Percentiles rank a stretch among this genome's conserved stretches.
phyloP scores from a whole-genome alignment of 2,797 vertebrate species.

The Phoxinus dragarum region DNA sequence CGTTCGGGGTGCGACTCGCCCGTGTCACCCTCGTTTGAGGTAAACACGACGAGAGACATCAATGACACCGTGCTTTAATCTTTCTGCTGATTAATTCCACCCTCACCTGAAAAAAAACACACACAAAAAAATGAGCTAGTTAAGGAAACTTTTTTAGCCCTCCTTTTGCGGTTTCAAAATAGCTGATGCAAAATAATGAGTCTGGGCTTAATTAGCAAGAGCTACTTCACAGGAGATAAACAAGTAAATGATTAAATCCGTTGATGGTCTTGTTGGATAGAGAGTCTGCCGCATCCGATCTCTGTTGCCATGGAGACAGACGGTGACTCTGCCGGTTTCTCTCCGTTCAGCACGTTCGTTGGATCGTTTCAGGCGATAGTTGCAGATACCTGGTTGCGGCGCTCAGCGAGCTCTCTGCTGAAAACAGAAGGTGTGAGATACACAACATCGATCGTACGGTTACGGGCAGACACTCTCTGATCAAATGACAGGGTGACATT shows the following conservation, averaged over 20 bases:
- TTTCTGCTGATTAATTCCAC: conserved; percentile 63
- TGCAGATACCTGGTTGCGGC: conserved; percentile 50
- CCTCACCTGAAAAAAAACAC: conserved; percentile 55
- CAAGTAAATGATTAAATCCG: conserved; percentile 67
- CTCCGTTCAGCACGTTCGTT: conserved; percentile 49
- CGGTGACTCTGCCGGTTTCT: conserved; percentile 50
- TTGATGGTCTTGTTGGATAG: conserved; percentile 57
- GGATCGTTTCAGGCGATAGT: conserved; percentile 53
- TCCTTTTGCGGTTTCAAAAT: conserved; percentile 55
- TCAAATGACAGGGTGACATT: conserved; percentile 62
- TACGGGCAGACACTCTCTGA: conserved; percentile 54
- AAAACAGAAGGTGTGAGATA: conserved; percentile 48
- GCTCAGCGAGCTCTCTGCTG: conserved; percentile 14
- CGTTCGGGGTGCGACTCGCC: conserved; percentile 25
- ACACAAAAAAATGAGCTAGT: conserved; percentile 30
- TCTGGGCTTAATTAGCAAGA: conserved; percentile 64
- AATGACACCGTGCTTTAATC: conserved; percentile 56
- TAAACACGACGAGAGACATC: conserved; percentile 56
- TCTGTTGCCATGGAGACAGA: conserved; percentile 68
- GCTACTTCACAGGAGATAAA: conserved; percentile 65
- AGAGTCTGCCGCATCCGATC: conserved; percentile 54
- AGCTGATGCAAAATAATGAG: conserved; percentile 68
- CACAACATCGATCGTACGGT: conserved; percentile 44
- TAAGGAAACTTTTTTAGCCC: conserved; percentile 52
- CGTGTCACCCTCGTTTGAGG: conserved; percentile 41